A percentile compares a stretch with the other conserved stretches of the same genome.
These are phyloP conservation scores for Noctua comes DNA, from an alignment of 2,888 invertebrate species.

Conservation along the genomic window DNA sequence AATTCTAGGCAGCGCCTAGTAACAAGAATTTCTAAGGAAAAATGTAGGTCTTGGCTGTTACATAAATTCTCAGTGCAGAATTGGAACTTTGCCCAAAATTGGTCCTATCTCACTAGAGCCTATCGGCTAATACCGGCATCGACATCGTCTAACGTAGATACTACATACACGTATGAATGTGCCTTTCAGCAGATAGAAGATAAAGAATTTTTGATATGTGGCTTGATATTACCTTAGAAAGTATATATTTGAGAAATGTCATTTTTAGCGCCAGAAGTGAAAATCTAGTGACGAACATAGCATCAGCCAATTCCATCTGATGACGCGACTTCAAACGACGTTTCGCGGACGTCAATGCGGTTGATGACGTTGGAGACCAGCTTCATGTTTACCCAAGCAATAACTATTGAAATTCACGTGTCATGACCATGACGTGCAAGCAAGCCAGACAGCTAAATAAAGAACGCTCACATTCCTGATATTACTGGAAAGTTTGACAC, in stretches of 20 bases:
- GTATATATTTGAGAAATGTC: neutral
- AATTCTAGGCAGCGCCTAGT: conserved; percentile 33
- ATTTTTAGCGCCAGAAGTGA: conserved; percentile 24
- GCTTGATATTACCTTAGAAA: neutral
- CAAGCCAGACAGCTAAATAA: conserved; percentile 59
- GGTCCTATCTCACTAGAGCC: conserved; percentile 56
- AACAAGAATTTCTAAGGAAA: conserved; percentile 42
- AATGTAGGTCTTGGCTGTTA: conserved; percentile 47
- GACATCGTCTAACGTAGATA: conserved; percentile 25
- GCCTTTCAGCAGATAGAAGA: conserved; percentile 21
- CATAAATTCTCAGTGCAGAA: conserved; percentile 56
- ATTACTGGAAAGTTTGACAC: conserved; percentile 37
- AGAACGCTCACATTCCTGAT: conserved; percentile 54
- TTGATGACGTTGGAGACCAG: conserved; percentile 69
- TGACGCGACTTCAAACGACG: conserved; percentile 72
- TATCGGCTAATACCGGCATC: conserved; percentile 50
- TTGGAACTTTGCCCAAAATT: conserved; percentile 61
- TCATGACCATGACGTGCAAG: conserved; percentile 65
- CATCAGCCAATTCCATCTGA: conserved; percentile 55
- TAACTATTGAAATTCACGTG: conserved; percentile 59
- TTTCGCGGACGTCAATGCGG: conserved; percentile 72
- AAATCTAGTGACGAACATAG: conserved; percentile 53
- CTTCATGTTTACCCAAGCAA: conserved; percentile 60
- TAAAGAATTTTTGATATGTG: neutral
- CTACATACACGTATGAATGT: neutral